Conservation (phyloP, 2,797 vertebrate species). For the Ctenochaetus hawaiiensis region DNA sequence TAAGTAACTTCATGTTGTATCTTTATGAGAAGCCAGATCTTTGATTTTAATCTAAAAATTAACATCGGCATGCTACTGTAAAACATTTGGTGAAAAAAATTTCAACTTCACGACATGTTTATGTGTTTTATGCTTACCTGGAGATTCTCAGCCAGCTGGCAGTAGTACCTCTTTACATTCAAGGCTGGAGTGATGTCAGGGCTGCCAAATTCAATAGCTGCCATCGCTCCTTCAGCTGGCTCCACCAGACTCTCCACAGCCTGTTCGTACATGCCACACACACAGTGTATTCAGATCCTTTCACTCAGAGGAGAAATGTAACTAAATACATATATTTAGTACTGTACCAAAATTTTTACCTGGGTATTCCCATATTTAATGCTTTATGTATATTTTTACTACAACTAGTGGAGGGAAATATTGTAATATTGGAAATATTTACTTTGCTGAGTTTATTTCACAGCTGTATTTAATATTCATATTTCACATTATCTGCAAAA, state of each 20-base stretch:
- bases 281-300: not conserved
- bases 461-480: no score
- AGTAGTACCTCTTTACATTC: constrained; percentile 82
- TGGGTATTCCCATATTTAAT: not conserved
- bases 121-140: constrained; percentile 77
- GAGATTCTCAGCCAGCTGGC: constrained; percentile 81
- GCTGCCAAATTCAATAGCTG: constrained; percentile 75
- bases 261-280: constrained; percentile 64
- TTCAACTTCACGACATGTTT: constrained; percentile 47
- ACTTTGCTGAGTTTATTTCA: not conserved
- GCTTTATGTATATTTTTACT: not conserved
- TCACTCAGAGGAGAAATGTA: not conserved
- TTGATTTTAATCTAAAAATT: no score
- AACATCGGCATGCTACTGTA: constrained; percentile 8
- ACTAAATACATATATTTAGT: not conserved
- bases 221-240: constrained; percentile 53
- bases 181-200: constrained; percentile 79
- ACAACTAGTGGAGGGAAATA: not conserved
- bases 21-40: not conserved
- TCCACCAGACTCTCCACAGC: constrained; percentile 66
- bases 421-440: not conserved
- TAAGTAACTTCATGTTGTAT: not conserved
- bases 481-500: not conserved
- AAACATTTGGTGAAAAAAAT: constrained; percentile 17
- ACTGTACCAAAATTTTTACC: not conserved